phyloP scores from a whole-genome alignment of 2,888 invertebrate species.

The Microctonus aethiopoides region DNA sequence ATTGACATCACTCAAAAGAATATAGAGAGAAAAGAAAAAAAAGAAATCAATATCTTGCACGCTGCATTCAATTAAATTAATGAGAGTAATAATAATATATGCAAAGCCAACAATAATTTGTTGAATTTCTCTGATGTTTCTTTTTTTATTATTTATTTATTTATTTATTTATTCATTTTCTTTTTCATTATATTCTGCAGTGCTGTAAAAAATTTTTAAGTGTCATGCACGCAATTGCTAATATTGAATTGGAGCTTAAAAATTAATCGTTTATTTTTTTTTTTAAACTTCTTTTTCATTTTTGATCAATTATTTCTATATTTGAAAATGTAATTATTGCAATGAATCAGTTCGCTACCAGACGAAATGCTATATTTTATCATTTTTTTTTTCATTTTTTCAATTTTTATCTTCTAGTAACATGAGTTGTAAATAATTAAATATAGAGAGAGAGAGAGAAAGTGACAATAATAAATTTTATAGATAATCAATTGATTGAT shows the following conservation, averaged over 20 bases:
- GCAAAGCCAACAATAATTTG: too few species aligned
- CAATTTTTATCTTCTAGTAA: conserved; percentile 18
- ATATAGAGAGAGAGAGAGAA: not conserved
- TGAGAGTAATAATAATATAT: too few species aligned
- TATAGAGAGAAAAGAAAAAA: too few species aligned
- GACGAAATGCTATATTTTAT: conserved; percentile 40
- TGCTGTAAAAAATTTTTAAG: conserved; percentile 15
- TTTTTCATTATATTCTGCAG: not conserved
- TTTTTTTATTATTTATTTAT: too few species aligned
- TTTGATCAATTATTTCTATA: conserved; percentile 32
- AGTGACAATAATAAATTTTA: not conserved
- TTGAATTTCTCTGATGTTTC: too few species aligned
- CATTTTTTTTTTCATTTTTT: conserved; percentile 25
- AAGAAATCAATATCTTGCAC: too few species aligned
- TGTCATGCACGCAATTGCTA: conserved; percentile 29
- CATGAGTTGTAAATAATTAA: conserved; percentile 26
- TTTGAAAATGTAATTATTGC: conserved; percentile 46
- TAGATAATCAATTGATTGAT: too few species aligned
- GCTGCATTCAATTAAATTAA: too few species aligned
- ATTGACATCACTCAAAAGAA: too few species aligned
- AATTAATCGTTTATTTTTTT: conserved; percentile 24
- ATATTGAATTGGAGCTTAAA: conserved; percentile 29
- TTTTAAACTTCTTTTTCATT: not conserved
- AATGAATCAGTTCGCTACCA: conserved; percentile 44
- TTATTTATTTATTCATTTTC: not conserved